These are phyloP conservation scores for Solea senegalensis DNA, from an alignment of 2,113 vertebrate species.

Conservation along the genomic window DNA sequence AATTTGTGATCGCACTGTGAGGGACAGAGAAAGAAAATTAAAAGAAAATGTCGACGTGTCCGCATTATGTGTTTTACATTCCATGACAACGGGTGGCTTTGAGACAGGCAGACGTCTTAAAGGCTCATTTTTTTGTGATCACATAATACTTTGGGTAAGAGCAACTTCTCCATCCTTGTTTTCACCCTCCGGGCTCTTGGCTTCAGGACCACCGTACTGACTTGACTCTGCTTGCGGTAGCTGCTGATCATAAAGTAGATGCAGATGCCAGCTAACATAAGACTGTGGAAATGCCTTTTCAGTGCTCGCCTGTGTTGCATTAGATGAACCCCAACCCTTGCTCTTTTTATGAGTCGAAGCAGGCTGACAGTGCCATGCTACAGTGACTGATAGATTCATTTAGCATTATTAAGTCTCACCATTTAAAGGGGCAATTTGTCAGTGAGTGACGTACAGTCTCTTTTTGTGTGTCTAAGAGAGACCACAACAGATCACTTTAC, in stretches of 20 bases:
- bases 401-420: constrained; percentile 73
- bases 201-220: constrained; percentile 60
- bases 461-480: neutral
- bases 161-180: constrained; percentile 48
- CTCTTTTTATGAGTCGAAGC: constrained; percentile 61
- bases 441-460: constrained; percentile 45
- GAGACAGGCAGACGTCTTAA: constrained; percentile 65
- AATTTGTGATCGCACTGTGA: constrained; percentile 7
- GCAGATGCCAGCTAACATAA: constrained; percentile 71
- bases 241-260: constrained; percentile 72
- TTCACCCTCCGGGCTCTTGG: constrained; percentile 40
- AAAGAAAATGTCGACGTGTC: constrained; percentile 40
- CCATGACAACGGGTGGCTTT: constrained; percentile 54
- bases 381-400: constrained; percentile 77
- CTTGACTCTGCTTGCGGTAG: constrained; percentile 64
- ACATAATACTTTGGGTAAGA: constrained; percentile 54
- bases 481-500: constrained; percentile 52
- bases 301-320: constrained; percentile 63
- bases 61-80: constrained; percentile 63
- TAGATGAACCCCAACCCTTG: constrained; percentile 62
- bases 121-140: constrained; percentile 49
- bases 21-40: constrained; percentile 17
- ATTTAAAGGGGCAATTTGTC: constrained; percentile 74
- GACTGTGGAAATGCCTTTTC: constrained; percentile 58
- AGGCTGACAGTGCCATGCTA: constrained; percentile 56